A percentile compares a stretch with the other conserved stretches of the same genome.
Conservation (phyloP, 2,113 vertebrate genomes). For the Coreoperca whiteheadi region DNA sequence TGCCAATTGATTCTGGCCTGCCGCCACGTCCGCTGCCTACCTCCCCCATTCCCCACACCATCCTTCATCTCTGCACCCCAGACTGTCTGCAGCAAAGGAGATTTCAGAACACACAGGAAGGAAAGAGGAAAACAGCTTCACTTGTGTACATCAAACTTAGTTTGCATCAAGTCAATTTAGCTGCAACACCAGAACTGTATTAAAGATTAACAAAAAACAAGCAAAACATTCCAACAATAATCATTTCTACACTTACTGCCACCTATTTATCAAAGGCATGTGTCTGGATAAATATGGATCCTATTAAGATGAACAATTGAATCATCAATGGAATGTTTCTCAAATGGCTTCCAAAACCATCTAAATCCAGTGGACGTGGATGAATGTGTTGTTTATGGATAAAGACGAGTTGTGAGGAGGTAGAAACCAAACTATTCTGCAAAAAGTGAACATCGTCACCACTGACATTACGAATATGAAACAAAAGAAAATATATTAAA, state of each 20-base stretch:
- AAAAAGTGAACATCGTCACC: neutral
- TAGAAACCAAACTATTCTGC: neutral
- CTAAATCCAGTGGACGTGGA: neutral
- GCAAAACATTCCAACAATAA: neutral
- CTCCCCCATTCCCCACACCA: constrained; percentile 61
- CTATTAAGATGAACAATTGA: neutral
- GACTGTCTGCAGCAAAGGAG: constrained; percentile 82
- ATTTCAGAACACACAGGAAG: constrained; percentile 77
- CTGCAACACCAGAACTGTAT: neutral
- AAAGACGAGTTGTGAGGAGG: neutral
- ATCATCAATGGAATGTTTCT: neutral
- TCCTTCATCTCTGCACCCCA: constrained; percentile 81
- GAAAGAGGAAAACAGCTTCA: constrained; percentile 62
- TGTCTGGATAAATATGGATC: neutral
- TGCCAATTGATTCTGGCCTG: constrained; percentile 88
- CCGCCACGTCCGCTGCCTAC: constrained; percentile 83
- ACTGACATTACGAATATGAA: neutral
- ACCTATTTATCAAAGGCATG: neutral
- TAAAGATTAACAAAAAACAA: neutral
- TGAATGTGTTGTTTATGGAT: neutral
- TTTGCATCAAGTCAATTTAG: constrained; percentile 1
- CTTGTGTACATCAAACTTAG: constrained; percentile 53
- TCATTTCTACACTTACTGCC: neutral
- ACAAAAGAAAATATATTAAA: neutral
- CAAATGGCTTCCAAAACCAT: neutral